A percentile compares a stretch with the other conserved stretches of the same genome.
phyloP scores from a whole-genome alignment of 1,140 invertebrate species.

The Liolophura sinensis region DNA sequence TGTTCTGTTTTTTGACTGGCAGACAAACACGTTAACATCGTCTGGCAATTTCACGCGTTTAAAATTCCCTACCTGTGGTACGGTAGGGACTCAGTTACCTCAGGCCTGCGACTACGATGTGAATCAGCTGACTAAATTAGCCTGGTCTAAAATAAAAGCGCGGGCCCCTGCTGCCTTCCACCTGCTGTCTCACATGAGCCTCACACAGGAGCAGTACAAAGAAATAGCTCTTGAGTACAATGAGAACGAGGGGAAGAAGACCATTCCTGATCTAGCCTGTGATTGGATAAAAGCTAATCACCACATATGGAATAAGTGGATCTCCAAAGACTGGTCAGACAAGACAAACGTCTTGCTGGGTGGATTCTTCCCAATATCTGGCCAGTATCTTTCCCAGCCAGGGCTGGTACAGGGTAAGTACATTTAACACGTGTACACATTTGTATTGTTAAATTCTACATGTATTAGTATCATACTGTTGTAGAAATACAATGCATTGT shows the following conservation, averaged over 20 bases:
- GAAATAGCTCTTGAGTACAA: conserved; percentile 56
- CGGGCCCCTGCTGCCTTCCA: conserved; percentile 52
- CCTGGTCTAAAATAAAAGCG: conserved; percentile 65
- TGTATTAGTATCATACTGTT: not conserved
- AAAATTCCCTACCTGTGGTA: conserved; percentile 59
- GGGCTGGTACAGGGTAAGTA: conserved; percentile 65
- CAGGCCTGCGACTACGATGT: conserved; percentile 41
- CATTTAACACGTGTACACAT: too few species aligned
- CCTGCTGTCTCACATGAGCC: conserved; percentile 65
- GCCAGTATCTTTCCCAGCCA: conserved; percentile 64
- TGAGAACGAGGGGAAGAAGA: conserved; percentile 8
- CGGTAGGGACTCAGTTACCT: conserved; percentile 10
- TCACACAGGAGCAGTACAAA: conserved; percentile 63
- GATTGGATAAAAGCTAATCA: conserved; percentile 68
- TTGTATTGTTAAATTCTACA: too few species aligned
- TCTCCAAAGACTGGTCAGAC: conserved; percentile 59
- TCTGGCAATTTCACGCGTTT: conserved; percentile 52
- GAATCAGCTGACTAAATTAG: conserved; percentile 68
- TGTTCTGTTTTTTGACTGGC: conserved; percentile 70
- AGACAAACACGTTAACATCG: conserved; percentile 66
- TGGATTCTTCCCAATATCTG: conserved; percentile 76
- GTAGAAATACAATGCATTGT: not conserved
- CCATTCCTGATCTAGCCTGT: conserved; percentile 67
- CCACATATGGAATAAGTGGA: conserved; percentile 64
- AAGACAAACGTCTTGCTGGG: conserved; percentile 68